These are phyloP conservation scores for Rhinichthys osculus DNA, from an alignment of 2,797 vertebrate species.

Conservation along the genomic window DNA sequence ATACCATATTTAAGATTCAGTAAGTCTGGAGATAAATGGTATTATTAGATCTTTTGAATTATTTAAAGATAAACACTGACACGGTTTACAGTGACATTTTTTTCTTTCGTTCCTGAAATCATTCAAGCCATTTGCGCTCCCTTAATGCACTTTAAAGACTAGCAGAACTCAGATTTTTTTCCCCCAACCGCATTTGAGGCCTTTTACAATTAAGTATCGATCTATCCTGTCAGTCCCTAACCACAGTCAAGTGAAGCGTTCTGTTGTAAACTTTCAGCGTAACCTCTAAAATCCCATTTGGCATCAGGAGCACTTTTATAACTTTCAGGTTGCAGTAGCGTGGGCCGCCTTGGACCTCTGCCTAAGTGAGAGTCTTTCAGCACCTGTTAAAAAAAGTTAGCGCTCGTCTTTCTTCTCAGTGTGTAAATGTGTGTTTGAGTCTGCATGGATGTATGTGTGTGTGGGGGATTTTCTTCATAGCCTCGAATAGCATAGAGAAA, in stretches of 20 bases:
- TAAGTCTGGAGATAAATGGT: not conserved
- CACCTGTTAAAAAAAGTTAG: slow-evolving; percentile 10
- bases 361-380: slow-evolving; percentile 26
- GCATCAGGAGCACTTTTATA: slow-evolving; percentile 15
- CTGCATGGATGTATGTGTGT: not conserved
- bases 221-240: slow-evolving; percentile 22
- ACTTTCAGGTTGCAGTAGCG: slow-evolving; percentile 23
- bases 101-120: slow-evolving; percentile 1
- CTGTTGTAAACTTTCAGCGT: not conserved
- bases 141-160: slow-evolving; percentile 18
- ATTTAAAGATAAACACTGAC: slow-evolving; percentile 37
- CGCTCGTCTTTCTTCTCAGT: slow-evolving; percentile 24
- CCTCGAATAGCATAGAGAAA: not conserved
- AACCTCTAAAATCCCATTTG: slow-evolving; percentile 17
- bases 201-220: slow-evolving; percentile 31
- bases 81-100: not conserved
- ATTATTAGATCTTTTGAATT: slow-evolving; percentile 3
- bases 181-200: not conserved
- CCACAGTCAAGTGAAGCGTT: slow-evolving; percentile 15
- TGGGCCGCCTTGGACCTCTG: not conserved
- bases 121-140: slow-evolving; percentile 23
- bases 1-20: not conserved
- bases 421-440: slow-evolving; percentile 24
- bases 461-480: slow-evolving; percentile 1
- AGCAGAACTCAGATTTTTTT: slow-evolving; percentile 3